Evolutionary conservation across 1,140 invertebrate genomes (phyloP).

Genomic region (Cydia splendana): DNA sequence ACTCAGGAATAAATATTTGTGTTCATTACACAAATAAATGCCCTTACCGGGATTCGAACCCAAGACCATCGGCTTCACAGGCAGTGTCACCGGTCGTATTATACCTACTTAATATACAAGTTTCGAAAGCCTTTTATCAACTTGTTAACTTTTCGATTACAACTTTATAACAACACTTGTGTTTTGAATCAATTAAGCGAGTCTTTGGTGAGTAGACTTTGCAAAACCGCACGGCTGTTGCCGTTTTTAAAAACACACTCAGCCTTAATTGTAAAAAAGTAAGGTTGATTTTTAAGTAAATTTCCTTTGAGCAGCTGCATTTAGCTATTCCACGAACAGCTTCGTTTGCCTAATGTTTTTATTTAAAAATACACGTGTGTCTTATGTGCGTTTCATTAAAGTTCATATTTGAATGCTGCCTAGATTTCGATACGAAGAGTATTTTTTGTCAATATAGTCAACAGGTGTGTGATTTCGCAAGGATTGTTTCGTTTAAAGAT

Average conservation of each 20-base stretch:
- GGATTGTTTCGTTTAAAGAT: background rate
- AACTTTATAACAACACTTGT: constrained; percentile 15
- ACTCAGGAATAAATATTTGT: no score
- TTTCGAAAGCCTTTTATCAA: background rate
- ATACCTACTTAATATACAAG: no score
- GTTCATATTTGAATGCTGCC: background rate
- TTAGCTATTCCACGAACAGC: background rate
- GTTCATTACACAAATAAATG: no score
- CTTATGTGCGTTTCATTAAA: background rate
- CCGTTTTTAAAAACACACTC: background rate
- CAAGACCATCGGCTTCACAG: no score
- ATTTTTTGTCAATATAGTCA: background rate
- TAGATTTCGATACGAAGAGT: background rate
- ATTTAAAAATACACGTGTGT: background rate
- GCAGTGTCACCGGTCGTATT: no score
- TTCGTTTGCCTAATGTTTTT: background rate
- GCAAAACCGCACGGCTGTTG: background rate
- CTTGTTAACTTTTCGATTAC: background rate
- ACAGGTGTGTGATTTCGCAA: constrained; percentile 2
- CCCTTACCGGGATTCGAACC: no score
- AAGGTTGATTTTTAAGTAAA: background rate
- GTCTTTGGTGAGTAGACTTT: background rate
- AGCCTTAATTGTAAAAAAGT: background rate
- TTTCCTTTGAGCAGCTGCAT: background rate
- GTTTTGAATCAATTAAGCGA: constrained; percentile 17